Percentiles rank a stretch among this genome's conserved stretches.
phyloP scores from a whole-genome alignment of 2,797 vertebrate species.

The Peromyscus nudipes region DNA sequence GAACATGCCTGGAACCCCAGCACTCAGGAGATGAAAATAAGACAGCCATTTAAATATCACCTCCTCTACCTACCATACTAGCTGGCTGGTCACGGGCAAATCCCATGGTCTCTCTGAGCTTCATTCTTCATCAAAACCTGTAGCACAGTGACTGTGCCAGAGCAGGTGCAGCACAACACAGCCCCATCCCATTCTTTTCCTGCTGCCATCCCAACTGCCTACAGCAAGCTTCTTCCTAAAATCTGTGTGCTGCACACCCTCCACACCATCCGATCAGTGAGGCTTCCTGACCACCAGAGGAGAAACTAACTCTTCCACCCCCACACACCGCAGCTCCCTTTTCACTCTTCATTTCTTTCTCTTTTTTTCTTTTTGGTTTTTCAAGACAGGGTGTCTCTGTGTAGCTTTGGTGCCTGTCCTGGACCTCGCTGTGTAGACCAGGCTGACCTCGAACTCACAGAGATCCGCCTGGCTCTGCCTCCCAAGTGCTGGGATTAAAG shows the following conservation, averaged over 20 bases:
- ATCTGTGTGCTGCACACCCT: background rate
- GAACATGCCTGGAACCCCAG: background rate
- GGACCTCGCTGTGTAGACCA: no score
- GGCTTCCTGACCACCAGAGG: background rate
- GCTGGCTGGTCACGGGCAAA: background rate
- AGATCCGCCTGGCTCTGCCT: no score
- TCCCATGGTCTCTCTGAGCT: constrained; percentile 16
- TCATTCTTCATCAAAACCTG: background rate
- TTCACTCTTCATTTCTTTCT: background rate
- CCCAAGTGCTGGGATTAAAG: no score
- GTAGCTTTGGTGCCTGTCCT: no score
- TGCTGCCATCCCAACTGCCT: background rate
- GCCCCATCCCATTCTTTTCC: background rate
- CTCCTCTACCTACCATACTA: background rate
- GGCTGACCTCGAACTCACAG: no score
- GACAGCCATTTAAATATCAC: background rate
- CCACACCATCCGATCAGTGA: background rate
- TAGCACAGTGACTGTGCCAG: background rate
- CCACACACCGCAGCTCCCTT: background rate
- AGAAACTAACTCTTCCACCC: background rate
- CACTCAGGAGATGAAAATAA: background rate
- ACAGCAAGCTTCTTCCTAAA: background rate
- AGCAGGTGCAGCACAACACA: background rate
- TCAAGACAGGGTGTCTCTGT: no score
- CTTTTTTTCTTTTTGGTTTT: no score